Percentiles rank a stretch among this genome's conserved stretches.
phyloP scores from a whole-genome alignment of 2,888 invertebrate species.

The Glomeris marginata region DNA sequence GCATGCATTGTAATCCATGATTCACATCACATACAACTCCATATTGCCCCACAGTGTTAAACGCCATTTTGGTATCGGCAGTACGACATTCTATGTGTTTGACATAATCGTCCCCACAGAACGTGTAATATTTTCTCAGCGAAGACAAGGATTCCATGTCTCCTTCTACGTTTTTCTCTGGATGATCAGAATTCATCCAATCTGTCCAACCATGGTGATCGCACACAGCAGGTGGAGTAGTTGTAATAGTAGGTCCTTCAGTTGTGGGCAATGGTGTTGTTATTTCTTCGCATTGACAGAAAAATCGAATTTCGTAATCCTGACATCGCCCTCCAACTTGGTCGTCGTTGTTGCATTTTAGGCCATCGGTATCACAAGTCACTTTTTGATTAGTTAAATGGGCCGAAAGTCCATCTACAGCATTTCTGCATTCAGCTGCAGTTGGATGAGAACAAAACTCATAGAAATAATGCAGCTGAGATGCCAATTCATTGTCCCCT shows the following conservation, averaged over 20 bases:
- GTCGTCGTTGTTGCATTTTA: constrained; percentile 19
- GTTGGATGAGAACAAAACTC: constrained; percentile 19
- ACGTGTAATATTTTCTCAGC: constrained; percentile 17
- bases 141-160: constrained; percentile 18
- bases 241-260: background rate
- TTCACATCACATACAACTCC: constrained; percentile 17
- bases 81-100: constrained; percentile 26
- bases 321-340: constrained; percentile 18
- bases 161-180: constrained; percentile 16
- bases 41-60: constrained; percentile 22
- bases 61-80: constrained; percentile 20
- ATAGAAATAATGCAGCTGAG: constrained; percentile 19
- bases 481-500: constrained; percentile 19
- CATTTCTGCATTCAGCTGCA: constrained; percentile 24
- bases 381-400: constrained; percentile 22
- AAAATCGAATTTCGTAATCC: constrained; percentile 23
- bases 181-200: constrained; percentile 23
- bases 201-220: constrained; percentile 20
- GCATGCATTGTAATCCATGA: constrained; percentile 15
- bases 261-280: background rate
- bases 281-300: constrained; percentile 19
- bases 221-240: constrained; percentile 10
- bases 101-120: constrained; percentile 20
- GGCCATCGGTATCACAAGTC: constrained; percentile 14
- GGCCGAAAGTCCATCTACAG: constrained; percentile 20